Evolutionary conservation across 2,888 invertebrate species (phyloP).

Genomic region (Drosophila percnosoma): DNA sequence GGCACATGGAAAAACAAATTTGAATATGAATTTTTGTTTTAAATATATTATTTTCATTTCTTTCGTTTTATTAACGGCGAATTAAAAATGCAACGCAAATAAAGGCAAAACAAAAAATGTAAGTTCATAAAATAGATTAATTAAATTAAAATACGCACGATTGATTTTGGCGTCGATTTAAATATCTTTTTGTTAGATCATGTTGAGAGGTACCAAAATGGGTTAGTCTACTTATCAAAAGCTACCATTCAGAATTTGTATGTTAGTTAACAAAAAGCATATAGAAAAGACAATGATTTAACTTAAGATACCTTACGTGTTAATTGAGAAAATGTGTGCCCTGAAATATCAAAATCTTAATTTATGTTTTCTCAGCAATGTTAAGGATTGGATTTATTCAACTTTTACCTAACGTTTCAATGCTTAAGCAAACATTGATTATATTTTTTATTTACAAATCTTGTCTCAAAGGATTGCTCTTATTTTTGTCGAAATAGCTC

Average conservation of each 20-base stretch:
- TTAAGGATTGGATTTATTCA: background rate
- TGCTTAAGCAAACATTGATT: background rate
- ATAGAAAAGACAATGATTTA: background rate
- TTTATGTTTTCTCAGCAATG: background rate
- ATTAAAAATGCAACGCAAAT: constrained; percentile 47
- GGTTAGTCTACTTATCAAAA: constrained; percentile 53
- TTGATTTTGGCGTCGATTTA: constrained; percentile 29
- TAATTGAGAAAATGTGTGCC: background rate
- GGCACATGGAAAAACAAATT: constrained; percentile 69
- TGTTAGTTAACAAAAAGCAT: constrained; percentile 26
- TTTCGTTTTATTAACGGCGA: constrained; percentile 38
- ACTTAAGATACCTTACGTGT: constrained; percentile 38
- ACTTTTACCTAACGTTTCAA: background rate
- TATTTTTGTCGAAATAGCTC: background rate
- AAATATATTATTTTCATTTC: constrained; percentile 39
- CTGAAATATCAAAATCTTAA: background rate
- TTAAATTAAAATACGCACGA: constrained; percentile 22
- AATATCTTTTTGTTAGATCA: constrained; percentile 30
- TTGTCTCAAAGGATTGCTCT: background rate
- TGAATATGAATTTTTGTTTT: constrained; percentile 53
- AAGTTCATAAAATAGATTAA: constrained; percentile 19
- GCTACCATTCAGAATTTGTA: constrained; percentile 25
- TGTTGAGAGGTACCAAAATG: constrained; percentile 35
- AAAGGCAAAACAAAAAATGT: constrained; percentile 28
- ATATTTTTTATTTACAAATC: background rate